Evolutionary conservation across 2,113 vertebrate species (phyloP).

Genomic region (Romanogobio albipinnatus): DNA sequence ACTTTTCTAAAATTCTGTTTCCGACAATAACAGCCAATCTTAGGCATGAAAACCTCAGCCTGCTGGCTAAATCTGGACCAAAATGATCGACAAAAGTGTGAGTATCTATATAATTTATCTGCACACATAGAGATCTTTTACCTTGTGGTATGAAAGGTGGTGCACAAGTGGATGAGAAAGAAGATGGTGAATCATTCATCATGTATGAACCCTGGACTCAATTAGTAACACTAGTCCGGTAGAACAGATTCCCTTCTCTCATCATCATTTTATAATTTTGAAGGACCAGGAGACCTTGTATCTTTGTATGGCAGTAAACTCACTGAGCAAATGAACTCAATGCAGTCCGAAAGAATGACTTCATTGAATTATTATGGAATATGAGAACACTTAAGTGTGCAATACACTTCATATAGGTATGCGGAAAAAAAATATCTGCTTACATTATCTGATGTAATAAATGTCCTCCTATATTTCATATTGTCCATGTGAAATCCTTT

Average conservation of each 20-base stretch:
- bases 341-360: neutral
- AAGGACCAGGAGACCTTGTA: constrained; percentile 9
- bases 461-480: neutral
- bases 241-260: constrained; percentile 18
- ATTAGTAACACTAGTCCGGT: neutral
- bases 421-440: neutral
- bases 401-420: neutral
- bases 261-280: neutral
- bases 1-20: neutral
- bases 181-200: constrained; percentile 23
- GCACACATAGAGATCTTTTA: neutral
- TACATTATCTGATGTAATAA: neutral
- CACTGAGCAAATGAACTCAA: neutral
- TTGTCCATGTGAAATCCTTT: neutral
- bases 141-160: neutral
- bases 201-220: constrained; percentile 17
- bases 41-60: constrained; percentile 3
- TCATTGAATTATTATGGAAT: neutral
- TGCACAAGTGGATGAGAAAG: neutral
- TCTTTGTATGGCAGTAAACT: constrained; percentile 2
- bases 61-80: neutral
- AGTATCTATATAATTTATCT: constrained; percentile 5
- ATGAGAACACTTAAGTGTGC: neutral
- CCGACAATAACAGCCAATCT: neutral
- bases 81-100: neutral